Conservation (phyloP, 2,797 vertebrate genomes). For the Chloroceryle amazona region DNA sequence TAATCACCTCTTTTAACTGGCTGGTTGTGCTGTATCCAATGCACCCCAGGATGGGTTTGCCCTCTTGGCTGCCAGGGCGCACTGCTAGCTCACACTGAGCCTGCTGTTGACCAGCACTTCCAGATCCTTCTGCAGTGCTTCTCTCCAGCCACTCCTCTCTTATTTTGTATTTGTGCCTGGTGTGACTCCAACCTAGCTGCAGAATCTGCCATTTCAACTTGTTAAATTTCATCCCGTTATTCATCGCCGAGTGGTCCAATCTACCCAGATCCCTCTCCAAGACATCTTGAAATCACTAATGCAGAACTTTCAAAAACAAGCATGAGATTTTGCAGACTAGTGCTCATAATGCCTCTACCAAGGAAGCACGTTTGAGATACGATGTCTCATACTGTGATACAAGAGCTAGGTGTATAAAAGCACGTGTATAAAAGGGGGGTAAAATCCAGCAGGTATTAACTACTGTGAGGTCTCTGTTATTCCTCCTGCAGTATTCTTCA, state of each 20-base stretch:
- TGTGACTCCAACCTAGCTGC: neutral
- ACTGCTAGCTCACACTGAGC: too few relatives aligned
- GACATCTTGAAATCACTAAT: neutral
- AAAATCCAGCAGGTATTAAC: neutral
- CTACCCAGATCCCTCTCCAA: neutral
- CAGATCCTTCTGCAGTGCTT: neutral
- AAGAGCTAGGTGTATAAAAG: too few relatives aligned
- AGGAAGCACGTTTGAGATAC: neutral
- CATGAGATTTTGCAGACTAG: neutral
- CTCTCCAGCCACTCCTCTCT: neutral
- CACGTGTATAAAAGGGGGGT: neutral
- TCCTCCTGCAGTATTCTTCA: neutral
- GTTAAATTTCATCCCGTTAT: neutral
- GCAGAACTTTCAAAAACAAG: neutral
- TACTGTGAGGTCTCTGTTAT: neutral
- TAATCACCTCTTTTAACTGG: neutral
- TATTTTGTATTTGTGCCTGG: neutral
- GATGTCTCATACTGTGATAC: neutral
- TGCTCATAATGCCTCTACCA: neutral
- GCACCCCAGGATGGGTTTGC: neutral
- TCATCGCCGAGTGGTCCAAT: neutral
- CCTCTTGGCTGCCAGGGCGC: neutral
- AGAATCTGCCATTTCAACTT: neutral
- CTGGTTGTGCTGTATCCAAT: neutral
- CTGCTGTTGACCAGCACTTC: neutral